Evolutionary conservation across 2,797 vertebrate species (phyloP), one percentile per base, ranked within the genome.

Genomic region (Acanthis flammea): DNA sequence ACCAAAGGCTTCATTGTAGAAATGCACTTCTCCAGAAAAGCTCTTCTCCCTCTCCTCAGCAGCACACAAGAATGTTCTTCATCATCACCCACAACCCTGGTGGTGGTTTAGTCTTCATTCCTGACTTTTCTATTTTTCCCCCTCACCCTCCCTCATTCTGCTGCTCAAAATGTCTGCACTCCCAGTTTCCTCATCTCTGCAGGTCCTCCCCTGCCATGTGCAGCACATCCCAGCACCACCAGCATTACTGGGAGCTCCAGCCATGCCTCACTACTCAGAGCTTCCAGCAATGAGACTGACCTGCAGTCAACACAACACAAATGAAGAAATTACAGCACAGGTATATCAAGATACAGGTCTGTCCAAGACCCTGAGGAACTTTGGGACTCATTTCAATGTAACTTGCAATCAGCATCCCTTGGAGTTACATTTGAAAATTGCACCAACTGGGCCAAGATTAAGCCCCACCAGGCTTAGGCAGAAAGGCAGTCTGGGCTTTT

Each of bases 1-100:
- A 91, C 50, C 39, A 89, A 93, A 95, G 31, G 50, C 61, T 91
- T 80, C 92, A 62, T 9, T 79, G 71, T 42, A 53, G n/a, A 70
- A 31, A 45, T 27, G n/a, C 67, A 73, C 57, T 92, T 91, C 48
- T 82, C 61, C 54, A 44, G 71, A 74, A 95, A 47, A 35, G 9
- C 7, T 82, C 44, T 62, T 24, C 76, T 86, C 62, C 48, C 85
- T 91, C 54, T 71, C 23, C 1, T 22, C 53, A 78, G 45, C 4
- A 25, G 45, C 60, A 25, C 13, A 19, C 1, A 15, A 68, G 13
- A 42, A 62, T 11, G 37, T 42, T 73, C 67, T 82, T 0, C 0
- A 68, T 2, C 1, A 1, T 17, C 63, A 83, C 74, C 55, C 19
- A 67, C 10, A 62, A 25, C 0, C 41, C 55, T 35, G 0, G 10